phyloP scores from a whole-genome alignment of 2,888 invertebrate genomes.

The Andrena fulva region DNA sequence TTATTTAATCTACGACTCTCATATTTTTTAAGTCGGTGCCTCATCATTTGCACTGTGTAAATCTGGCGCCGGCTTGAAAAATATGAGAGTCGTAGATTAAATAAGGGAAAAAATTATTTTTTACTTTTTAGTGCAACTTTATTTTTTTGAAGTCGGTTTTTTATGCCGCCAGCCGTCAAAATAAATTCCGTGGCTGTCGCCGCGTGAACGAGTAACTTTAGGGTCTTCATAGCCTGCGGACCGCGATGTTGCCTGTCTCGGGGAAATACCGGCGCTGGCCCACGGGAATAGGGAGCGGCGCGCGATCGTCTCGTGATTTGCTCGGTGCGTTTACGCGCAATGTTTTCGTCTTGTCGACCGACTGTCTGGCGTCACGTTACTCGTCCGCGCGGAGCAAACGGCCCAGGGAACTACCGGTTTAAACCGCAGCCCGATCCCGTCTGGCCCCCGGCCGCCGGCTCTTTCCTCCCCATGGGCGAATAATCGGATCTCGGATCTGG shows the following conservation, averaged over 20 bases:
- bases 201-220: background rate
- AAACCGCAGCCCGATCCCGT: slow-evolving; percentile 54
- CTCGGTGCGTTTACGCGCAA: background rate
- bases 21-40: too few relatives aligned
- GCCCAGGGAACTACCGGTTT: slow-evolving; percentile 67
- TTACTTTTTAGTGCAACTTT: too few relatives aligned
- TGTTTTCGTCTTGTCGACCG: slow-evolving; percentile 57
- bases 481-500: slow-evolving; percentile 67
- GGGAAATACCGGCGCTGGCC: slow-evolving; percentile 2
- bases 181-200: too few relatives aligned
- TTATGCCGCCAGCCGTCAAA: too few relatives aligned
- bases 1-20: too few relatives aligned
- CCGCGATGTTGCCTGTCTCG: background rate
- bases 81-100: too few relatives aligned
- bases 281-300: background rate
- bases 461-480: slow-evolving; percentile 50
- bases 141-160: too few relatives aligned
- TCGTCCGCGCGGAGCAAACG: slow-evolving; percentile 52
- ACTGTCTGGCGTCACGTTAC: slow-evolving; percentile 64
- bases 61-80: too few relatives aligned
- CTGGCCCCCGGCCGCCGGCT: slow-evolving; percentile 36
- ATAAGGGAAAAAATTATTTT: too few relatives aligned
- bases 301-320: slow-evolving; percentile 14
- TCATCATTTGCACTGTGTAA: too few relatives aligned
- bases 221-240: background rate